Conservation (phyloP, 92 coral and sea anemone species). For the Epizoanthus stellaris region DNA sequence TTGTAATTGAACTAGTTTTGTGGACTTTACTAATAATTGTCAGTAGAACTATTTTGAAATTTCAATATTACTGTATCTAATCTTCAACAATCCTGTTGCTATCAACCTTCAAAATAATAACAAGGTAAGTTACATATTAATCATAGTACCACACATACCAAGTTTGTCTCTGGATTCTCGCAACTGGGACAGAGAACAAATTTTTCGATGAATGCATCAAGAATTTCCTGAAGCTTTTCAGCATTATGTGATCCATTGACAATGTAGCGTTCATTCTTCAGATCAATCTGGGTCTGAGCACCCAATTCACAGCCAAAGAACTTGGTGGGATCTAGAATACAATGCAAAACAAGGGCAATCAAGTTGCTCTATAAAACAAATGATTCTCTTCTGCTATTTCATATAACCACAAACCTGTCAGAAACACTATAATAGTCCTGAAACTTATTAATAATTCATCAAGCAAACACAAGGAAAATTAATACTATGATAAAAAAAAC, state of each 20-base stretch:
- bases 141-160: slow-evolving; percentile 66
- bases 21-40: too few species aligned
- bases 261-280: slow-evolving; percentile 97
- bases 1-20: too few species aligned
- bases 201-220: slow-evolving; percentile 97
- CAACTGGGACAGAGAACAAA: slow-evolving; percentile 98
- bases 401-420: too few species aligned
- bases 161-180: slow-evolving; percentile 95
- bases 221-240: slow-evolving; percentile 95
- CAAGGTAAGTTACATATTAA: background rate
- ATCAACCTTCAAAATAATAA: background rate
- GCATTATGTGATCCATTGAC: slow-evolving; percentile 99
- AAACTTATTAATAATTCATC: too few species aligned
- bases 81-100: too few species aligned
- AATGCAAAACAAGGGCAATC: background rate
- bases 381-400: background rate
- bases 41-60: too few species aligned
- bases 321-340: slow-evolving; percentile 91
- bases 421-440: too few species aligned
- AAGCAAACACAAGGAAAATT: too few species aligned
- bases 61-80: too few species aligned
- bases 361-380: background rate
- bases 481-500: too few species aligned
- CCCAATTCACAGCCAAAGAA: slow-evolving; percentile 99
- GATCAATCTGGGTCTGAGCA: slow-evolving; percentile 97